A percentile compares a stretch with the other conserved stretches of the same genome.
Conservation (phyloP, 2,113 vertebrate genomes). For the Tenebrosternarchus preto region DNA sequence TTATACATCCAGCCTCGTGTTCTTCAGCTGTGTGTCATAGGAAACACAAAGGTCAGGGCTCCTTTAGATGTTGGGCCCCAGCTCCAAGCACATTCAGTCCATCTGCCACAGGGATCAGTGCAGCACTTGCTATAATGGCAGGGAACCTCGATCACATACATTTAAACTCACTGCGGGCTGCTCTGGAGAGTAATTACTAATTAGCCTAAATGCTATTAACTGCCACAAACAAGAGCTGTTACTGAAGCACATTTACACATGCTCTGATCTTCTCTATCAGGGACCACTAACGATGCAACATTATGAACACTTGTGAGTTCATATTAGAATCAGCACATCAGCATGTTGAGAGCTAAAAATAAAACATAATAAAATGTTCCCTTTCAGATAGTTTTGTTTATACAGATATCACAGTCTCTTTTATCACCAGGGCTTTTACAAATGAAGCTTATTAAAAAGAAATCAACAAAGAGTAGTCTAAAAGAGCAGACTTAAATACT, state of each 20-base stretch:
- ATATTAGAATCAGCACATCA: constrained; percentile 33
- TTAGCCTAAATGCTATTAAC: constrained; percentile 7
- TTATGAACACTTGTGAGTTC: constrained; percentile 20
- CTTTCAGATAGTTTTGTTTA: constrained; percentile 25
- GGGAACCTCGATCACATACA: not conserved
- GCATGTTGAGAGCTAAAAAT: constrained; percentile 28
- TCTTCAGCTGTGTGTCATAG: not conserved
- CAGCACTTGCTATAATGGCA: not conserved
- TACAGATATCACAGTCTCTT: not conserved
- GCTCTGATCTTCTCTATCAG: not conserved
- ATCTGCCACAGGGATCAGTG: not conserved
- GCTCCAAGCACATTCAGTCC: not conserved
- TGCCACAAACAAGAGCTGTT: constrained; percentile 1
- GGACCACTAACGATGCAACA: not conserved
- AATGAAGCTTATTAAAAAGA: constrained; percentile 51
- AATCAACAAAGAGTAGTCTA: constrained; percentile 17
- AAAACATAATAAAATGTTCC: not conserved
- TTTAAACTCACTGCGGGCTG: not conserved
- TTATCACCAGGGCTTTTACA: constrained; percentile 19
- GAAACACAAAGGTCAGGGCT: not conserved
- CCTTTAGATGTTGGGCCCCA: not conserved
- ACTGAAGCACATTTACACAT: constrained; percentile 17
- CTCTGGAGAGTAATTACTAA: not conserved
- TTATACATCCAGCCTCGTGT: too few species aligned
- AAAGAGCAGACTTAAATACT: constrained; percentile 14